These are phyloP conservation scores for Pelobates cultripes DNA, from an alignment of 2,797 vertebrate genomes.

Conservation along the genomic window DNA sequence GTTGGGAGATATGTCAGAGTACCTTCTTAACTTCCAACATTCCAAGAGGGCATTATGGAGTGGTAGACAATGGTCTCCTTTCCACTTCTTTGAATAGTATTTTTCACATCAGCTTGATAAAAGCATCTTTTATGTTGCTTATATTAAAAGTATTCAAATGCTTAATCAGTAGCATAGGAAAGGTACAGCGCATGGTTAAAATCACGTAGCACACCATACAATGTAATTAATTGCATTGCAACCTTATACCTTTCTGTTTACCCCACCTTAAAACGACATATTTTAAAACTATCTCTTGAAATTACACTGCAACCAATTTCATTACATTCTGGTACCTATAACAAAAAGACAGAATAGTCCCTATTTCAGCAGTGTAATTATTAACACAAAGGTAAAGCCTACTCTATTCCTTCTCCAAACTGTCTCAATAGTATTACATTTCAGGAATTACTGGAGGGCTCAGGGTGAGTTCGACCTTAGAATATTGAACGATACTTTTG, in stretches of 20 bases:
- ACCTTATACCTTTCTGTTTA: conserved; percentile 38
- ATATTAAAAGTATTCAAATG: no score
- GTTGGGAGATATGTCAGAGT: no score
- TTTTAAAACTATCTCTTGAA: conserved; percentile 33
- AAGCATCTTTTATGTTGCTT: no score
- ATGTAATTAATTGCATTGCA: conserved; percentile 41
- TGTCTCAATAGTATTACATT: conserved; percentile 43
- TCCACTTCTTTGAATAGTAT: no score
- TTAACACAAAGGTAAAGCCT: conserved; percentile 36
- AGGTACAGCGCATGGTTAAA: neutral
- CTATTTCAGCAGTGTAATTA: conserved; percentile 48
- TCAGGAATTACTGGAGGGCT: conserved; percentile 41
- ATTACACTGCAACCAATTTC: conserved; percentile 32
- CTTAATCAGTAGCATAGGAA: no score
- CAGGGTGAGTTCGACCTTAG: conserved; percentile 12
- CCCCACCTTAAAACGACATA: conserved; percentile 5
- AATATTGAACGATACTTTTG: conserved; percentile 37
- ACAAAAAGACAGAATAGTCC: conserved; percentile 38
- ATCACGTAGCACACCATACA: neutral
- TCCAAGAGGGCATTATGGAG: no score
- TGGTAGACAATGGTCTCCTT: no score
- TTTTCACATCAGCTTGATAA: no score
- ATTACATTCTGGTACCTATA: conserved; percentile 36
- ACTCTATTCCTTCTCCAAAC: conserved; percentile 24
- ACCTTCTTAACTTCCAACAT: no score